Evolutionary conservation across 2,888 invertebrate species (phyloP).

Genomic region (Crematogaster levior): DNA sequence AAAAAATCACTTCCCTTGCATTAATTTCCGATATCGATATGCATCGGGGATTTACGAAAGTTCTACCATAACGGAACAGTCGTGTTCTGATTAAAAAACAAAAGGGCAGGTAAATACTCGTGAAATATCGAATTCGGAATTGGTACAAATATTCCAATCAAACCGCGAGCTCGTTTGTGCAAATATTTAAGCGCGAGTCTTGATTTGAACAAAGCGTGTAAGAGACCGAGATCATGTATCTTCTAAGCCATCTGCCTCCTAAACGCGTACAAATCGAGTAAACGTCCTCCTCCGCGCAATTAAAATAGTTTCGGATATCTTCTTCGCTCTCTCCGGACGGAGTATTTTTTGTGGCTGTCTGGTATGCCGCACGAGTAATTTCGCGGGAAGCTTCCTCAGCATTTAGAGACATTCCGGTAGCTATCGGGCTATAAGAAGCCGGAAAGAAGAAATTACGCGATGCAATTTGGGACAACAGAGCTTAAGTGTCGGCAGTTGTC

Average conservation of each 20-base stretch:
- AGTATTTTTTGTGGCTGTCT: slow-evolving; percentile 5
- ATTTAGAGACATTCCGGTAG: slow-evolving; percentile 61
- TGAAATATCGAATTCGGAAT: slow-evolving; percentile 10
- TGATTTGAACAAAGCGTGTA: not conserved
- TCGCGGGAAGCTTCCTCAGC: slow-evolving; percentile 15
- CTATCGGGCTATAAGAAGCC: slow-evolving; percentile 57
- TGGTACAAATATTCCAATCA: slow-evolving; percentile 12
- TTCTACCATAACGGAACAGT: slow-evolving; percentile 38
- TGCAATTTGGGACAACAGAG: slow-evolving; percentile 68
- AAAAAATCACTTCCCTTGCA: slow-evolving; percentile 53
- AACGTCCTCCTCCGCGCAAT: slow-evolving; percentile 13
- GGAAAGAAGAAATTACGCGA: slow-evolving; percentile 72
- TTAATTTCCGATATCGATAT: slow-evolving; percentile 54
- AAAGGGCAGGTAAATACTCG: slow-evolving; percentile 19
- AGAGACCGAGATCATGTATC: not conserved
- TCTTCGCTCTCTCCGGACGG: not conserved
- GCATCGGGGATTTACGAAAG: slow-evolving; percentile 45
- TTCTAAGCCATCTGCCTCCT: not conserved
- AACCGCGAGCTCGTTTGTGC: slow-evolving; percentile 2
- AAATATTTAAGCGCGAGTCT: slow-evolving; percentile 4
- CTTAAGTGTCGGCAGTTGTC: slow-evolving; percentile 70
- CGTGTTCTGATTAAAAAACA: slow-evolving; percentile 39
- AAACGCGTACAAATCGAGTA: slow-evolving; percentile 1
- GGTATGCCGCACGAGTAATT: slow-evolving; percentile 45
- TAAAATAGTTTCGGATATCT: slow-evolving; percentile 42